Evolutionary conservation across 2,888 invertebrate genomes (phyloP).

Genomic region (Thymelicus lineola): DNA sequence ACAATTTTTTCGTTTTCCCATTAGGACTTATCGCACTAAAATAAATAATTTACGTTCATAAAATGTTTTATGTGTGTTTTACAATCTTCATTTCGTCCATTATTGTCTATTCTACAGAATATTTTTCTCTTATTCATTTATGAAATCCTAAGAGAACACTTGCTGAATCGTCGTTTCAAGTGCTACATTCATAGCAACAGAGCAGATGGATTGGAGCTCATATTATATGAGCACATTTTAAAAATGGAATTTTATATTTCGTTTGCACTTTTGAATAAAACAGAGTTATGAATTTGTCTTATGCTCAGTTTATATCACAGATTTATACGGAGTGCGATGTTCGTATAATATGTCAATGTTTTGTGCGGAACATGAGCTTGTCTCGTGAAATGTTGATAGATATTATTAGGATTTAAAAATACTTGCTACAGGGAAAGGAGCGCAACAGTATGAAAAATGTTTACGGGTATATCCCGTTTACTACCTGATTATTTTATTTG

Average conservation of each 20-base stretch:
- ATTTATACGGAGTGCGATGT: slow-evolving; percentile 26
- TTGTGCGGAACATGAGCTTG: neutral
- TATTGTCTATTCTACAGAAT: slow-evolving; percentile 59
- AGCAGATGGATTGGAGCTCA: slow-evolving; percentile 37
- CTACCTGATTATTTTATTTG: too few relatives aligned
- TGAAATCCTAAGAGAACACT: slow-evolving; percentile 47
- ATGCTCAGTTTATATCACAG: slow-evolving; percentile 30
- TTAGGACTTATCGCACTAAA: neutral
- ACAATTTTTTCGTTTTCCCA: too few relatives aligned
- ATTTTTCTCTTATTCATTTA: slow-evolving; percentile 53
- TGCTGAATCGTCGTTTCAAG: slow-evolving; percentile 33
- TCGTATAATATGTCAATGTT: slow-evolving; percentile 27
- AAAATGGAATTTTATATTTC: slow-evolving; percentile 39
- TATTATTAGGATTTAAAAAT: too few relatives aligned
- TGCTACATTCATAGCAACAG: slow-evolving; percentile 35
- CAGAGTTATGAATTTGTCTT: slow-evolving; percentile 39
- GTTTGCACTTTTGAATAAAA: slow-evolving; percentile 38
- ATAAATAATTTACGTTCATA: neutral
- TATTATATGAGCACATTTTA: slow-evolving; percentile 34
- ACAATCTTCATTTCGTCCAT: slow-evolving; percentile 62
- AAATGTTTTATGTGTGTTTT: slow-evolving; percentile 53
- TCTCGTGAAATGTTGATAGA: neutral
- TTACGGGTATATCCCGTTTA: too few relatives aligned
- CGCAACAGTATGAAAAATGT: too few relatives aligned
- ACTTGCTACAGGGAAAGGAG: too few relatives aligned